These are phyloP conservation scores for Phalloptychus januarius DNA, from an alignment of 2,797 vertebrate species.

Conservation along the genomic window DNA sequence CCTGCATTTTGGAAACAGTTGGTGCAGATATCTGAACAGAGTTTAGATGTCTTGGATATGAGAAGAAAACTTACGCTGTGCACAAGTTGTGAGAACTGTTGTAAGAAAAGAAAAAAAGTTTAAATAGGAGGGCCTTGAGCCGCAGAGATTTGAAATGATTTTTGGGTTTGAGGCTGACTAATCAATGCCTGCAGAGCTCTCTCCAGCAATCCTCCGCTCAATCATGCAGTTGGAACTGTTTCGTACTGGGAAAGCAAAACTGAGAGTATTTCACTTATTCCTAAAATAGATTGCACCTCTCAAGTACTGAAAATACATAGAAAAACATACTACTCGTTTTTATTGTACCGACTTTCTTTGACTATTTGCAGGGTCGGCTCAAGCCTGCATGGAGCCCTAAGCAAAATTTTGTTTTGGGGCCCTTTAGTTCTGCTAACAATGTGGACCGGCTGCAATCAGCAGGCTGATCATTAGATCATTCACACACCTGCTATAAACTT, in stretches of 20 bases:
- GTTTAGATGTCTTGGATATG: not conserved
- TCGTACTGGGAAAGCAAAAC: constrained; percentile 46
- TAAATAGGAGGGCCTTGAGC: not conserved
- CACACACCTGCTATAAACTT: too few relatives aligned
- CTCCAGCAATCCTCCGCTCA: constrained; percentile 20
- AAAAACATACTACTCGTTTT: not conserved
- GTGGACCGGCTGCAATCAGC: too few relatives aligned
- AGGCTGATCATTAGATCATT: too few relatives aligned
- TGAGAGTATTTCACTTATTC: constrained; percentile 24
- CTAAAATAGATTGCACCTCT: constrained; percentile 24
- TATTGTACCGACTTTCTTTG: not conserved
- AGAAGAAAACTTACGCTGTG: not conserved
- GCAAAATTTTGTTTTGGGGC: too few relatives aligned
- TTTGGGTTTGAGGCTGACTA: constrained; percentile 10
- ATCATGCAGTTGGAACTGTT: constrained; percentile 51
- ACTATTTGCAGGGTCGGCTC: too few relatives aligned
- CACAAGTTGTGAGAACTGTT: not conserved
- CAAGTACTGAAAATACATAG: constrained; percentile 30
- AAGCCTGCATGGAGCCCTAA: too few relatives aligned
- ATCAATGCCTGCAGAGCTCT: constrained; percentile 40
- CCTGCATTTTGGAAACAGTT: not conserved
- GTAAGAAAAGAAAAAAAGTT: constrained; percentile 3
- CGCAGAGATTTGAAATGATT: constrained; percentile 4
- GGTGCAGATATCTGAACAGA: not conserved
- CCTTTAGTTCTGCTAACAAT: too few relatives aligned